Evolutionary conservation across 2,797 vertebrate species (phyloP).

Genomic region (Sciaenops ocellatus): DNA sequence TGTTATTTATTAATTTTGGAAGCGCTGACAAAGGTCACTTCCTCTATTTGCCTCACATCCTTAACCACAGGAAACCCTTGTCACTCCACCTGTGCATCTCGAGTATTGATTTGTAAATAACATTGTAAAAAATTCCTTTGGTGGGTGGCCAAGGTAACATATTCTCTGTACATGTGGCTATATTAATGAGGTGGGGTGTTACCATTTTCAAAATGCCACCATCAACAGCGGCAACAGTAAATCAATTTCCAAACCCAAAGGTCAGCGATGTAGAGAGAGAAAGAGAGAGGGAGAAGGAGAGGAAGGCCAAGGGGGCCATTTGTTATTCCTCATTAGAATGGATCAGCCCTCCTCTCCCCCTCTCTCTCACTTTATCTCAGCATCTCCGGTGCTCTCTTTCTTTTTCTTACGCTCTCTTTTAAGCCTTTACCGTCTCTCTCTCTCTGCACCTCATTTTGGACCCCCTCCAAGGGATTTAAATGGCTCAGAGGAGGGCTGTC

Average conservation of each 20-base stretch:
- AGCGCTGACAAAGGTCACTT: constrained; percentile 52
- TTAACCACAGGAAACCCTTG: constrained; percentile 57
- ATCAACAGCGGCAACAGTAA: constrained; percentile 86
- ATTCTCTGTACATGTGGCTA: constrained; percentile 79
- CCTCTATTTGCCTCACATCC: constrained; percentile 46
- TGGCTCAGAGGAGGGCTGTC: constrained; percentile 75
- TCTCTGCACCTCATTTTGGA: constrained; percentile 58
- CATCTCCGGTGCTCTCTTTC: constrained; percentile 57
- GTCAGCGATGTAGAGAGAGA: constrained; percentile 82
- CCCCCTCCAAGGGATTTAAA: constrained; percentile 73
- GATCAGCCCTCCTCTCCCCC: constrained; percentile 68
- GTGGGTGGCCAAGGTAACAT: constrained; percentile 69
- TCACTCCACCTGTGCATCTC: constrained; percentile 53
- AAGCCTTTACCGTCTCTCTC: constrained; percentile 30
- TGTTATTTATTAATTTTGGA: constrained; percentile 37
- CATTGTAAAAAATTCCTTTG: constrained; percentile 62
- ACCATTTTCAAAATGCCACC: constrained; percentile 89
- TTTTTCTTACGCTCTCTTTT: constrained; percentile 49
- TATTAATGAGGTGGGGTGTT: constrained; percentile 87
- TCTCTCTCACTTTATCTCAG: constrained; percentile 57
- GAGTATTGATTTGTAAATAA: constrained; percentile 77
- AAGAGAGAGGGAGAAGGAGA: constrained; percentile 49
- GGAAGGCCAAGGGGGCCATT: constrained; percentile 76
- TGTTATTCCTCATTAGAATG: constrained; percentile 87
- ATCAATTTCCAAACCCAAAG: constrained; percentile 89